phyloP scores from a whole-genome alignment of 2,797 vertebrate genomes.

The Ispidina lecontei region DNA sequence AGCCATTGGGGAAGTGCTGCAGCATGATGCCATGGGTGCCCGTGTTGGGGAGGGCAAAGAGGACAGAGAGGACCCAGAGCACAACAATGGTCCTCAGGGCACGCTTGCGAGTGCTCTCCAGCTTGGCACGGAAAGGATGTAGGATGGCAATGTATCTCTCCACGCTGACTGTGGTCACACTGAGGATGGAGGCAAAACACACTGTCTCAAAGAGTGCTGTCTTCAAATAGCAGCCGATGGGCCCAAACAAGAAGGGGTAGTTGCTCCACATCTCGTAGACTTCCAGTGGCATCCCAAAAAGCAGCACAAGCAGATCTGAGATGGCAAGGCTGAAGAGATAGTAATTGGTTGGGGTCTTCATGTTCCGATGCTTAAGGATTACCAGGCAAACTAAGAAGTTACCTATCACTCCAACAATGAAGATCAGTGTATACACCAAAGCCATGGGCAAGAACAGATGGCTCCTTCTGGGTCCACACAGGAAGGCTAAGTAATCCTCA shows the following conservation, averaged over 20 bases:
- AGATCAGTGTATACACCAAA: constrained; percentile 76
- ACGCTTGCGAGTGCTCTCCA: constrained; percentile 70
- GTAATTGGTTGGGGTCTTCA: constrained; percentile 82
- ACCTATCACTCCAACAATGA: constrained; percentile 73
- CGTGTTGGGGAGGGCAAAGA: constrained; percentile 80
- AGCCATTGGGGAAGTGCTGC: constrained; percentile 78
- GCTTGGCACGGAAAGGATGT: constrained; percentile 77
- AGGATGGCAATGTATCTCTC: constrained; percentile 80
- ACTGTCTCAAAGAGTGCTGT: constrained; percentile 80
- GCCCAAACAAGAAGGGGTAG: constrained; percentile 80
- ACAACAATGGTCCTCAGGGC: constrained; percentile 72
- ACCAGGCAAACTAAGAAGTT: constrained; percentile 82
- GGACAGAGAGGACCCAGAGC: constrained; percentile 76
- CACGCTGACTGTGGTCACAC: constrained; percentile 76
- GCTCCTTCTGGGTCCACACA: constrained; percentile 77
- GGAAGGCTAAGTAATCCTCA: constrained; percentile 77
- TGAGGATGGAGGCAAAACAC: constrained; percentile 81
- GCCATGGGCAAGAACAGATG: constrained; percentile 77
- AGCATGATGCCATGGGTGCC: constrained; percentile 76
- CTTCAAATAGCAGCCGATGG: constrained; percentile 79
- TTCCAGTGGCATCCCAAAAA: constrained; percentile 81
- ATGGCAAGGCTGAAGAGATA: constrained; percentile 82
- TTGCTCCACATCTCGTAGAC: constrained; percentile 84
- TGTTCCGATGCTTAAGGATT: constrained; percentile 76
- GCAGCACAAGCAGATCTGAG: constrained; percentile 79